Evolutionary conservation across 2,113 vertebrate species (phyloP).

Genomic region (Dipodomys merriami): DNA sequence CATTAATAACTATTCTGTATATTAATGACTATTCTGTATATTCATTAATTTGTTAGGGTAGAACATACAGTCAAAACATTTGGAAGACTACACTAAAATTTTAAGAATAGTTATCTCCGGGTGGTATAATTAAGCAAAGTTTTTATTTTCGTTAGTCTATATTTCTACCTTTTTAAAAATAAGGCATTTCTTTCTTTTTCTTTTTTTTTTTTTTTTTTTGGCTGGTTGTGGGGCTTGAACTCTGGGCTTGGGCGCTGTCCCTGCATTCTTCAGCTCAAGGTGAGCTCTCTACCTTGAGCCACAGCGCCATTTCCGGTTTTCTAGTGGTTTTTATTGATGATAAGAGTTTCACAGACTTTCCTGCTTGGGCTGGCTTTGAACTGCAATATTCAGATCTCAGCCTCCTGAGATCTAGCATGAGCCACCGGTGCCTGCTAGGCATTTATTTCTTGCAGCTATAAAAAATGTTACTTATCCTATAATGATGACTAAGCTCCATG

Average conservation of each 20-base stretch:
- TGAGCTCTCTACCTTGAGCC: too few species aligned
- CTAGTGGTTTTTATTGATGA: too few species aligned
- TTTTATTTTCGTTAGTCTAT: background rate
- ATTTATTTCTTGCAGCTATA: constrained; percentile 43
- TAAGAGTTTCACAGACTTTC: too few species aligned
- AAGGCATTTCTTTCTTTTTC: background rate
- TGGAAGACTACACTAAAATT: constrained; percentile 28
- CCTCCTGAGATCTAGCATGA: too few species aligned
- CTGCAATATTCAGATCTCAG: too few species aligned
- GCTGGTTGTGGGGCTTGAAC: too few species aligned
- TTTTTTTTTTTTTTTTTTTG: too few species aligned
- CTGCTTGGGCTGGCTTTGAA: too few species aligned
- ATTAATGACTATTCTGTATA: background rate
- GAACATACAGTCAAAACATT: background rate
- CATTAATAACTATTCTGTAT: background rate
- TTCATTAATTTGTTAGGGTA: constrained; percentile 38
- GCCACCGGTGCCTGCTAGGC: too few species aligned
- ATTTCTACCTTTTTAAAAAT: background rate
- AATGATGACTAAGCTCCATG: background rate
- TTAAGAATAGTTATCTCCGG: constrained; percentile 9
- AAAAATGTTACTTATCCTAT: background rate
- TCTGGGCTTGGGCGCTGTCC: too few species aligned
- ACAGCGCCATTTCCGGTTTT: too few species aligned
- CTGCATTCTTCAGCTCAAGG: too few species aligned
- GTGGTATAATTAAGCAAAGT: constrained; percentile 4